Conservation (phyloP, 92 coral and sea anemone species). For the Galaxea fascicularis region DNA sequence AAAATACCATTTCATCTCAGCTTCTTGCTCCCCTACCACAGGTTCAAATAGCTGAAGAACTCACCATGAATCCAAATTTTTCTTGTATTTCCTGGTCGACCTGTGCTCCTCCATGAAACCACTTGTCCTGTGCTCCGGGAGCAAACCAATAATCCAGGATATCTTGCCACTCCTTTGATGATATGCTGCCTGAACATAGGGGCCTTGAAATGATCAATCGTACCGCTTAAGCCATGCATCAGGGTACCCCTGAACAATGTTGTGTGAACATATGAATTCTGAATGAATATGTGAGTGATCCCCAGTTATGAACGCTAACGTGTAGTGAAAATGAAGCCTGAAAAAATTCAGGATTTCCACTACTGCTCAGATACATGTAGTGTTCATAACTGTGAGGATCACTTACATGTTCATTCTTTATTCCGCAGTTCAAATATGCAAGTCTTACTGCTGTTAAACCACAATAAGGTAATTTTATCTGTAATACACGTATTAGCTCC, state of each 20-base stretch:
- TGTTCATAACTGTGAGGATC: no score
- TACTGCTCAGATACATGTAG: no score
- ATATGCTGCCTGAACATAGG: constrained; percentile 19
- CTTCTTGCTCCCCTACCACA: background rate
- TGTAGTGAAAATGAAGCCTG: no score
- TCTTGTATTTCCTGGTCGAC: constrained; percentile 77
- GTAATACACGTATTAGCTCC: no score
- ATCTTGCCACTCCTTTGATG: constrained; percentile 54
- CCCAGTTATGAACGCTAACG: no score
- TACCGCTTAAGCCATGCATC: background rate
- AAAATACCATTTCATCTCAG: background rate
- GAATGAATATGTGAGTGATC: no score
- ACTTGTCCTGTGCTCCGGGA: constrained; percentile 74
- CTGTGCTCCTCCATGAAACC: constrained; percentile 80
- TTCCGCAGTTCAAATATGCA: no score
- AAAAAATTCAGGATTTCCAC: no score
- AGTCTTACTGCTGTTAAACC: no score
- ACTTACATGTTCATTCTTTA: no score
- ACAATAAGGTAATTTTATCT: no score
- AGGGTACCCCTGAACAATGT: background rate
- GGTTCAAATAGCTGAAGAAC: background rate
- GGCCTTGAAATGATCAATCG: constrained; percentile 3
- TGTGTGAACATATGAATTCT: no score
- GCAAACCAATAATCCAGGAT: constrained; percentile 81
- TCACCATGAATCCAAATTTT: constrained; percentile 73